Evolutionary conservation across 2,113 vertebrate species (phyloP), one percentile per base, ranked within the genome.

Genomic region (Parus major): DNA sequence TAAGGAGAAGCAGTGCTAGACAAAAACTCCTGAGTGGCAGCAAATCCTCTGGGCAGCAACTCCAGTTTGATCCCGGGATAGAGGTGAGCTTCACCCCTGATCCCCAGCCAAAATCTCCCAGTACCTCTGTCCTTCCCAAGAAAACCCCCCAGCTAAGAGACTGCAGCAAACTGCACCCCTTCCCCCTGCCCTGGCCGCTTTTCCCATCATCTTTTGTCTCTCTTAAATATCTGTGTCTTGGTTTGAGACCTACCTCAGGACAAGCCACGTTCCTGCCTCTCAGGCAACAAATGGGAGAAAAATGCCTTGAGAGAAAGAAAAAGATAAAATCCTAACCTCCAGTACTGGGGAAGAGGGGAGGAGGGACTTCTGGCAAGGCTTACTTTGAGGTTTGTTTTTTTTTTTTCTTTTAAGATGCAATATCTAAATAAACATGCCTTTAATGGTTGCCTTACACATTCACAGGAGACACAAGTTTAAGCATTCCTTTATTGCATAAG

Each of bases 51-150:
- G 55, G 24, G 39, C 11, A 39, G 39, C 39, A 39, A 12, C 28
- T 31, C n/a, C 18, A 23, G 24, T 28, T 15, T 7, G 23, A 50
- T 24, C 14, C 28, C 1, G 1, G 36, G 46, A 61, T 23, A 23
- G 36, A 52, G 57, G 47, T 44, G 33, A 53, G 47, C 56, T 35
- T 23, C 46, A 31, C 4, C 46, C 56, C 39, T 8, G 2, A 44
- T 4, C 8, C 16, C 47, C 16, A 10, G 21, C 4, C 33, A 44
- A 31, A 61, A 61, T 25, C 25, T 52, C 5, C 0, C 10, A 5
- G 12, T 15, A 15, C 24, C 12, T 6, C 21, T 61, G 68, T 27
- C 14, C 66, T 44, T 52, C 24, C 21, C 56, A 17, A 36, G 21
- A 44, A 71, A 52, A 31, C 3, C 16, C n/a, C 12, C 25, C 46